Conservation (phyloP, 1,140 invertebrate genomes). For the Lineus longissimus region DNA sequence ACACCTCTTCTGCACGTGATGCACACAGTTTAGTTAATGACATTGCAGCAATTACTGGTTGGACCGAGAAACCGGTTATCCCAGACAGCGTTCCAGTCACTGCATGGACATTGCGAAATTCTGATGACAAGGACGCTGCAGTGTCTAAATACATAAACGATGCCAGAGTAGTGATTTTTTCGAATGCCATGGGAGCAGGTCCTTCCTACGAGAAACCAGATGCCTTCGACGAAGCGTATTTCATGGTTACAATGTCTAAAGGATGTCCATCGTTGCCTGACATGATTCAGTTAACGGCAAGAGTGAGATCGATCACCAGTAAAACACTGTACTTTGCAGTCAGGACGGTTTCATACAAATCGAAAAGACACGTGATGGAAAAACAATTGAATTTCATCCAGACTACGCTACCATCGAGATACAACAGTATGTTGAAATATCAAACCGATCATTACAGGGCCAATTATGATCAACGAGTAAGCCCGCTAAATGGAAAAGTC, state of each 20-base stretch:
- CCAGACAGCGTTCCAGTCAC: background rate
- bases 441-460: background rate
- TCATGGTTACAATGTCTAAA: background rate
- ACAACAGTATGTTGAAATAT: conserved; percentile 1
- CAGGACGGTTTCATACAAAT: background rate
- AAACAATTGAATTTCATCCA: conserved; percentile 1
- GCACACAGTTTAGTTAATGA: conserved; percentile 1
- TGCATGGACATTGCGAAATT: background rate
- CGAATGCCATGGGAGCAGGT: background rate
- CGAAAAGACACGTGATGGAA: conserved; percentile 1
- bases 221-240: background rate
- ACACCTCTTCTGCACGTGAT: background rate
- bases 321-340: conserved; percentile 3
- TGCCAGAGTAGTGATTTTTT: background rate
- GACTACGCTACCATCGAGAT: background rate
- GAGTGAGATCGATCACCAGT: background rate
- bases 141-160: background rate
- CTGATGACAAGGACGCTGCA: background rate
- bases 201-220: background rate
- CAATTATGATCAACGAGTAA: background rate
- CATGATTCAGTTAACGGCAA: conserved; percentile 1
- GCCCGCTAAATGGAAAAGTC: background rate
- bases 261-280: background rate
- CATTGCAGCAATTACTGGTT: background rate
- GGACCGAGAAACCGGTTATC: background rate